These are phyloP conservation scores for Ganaspis brasiliensis DNA, from an alignment of 2,888 invertebrate species.

Conservation along the genomic window DNA sequence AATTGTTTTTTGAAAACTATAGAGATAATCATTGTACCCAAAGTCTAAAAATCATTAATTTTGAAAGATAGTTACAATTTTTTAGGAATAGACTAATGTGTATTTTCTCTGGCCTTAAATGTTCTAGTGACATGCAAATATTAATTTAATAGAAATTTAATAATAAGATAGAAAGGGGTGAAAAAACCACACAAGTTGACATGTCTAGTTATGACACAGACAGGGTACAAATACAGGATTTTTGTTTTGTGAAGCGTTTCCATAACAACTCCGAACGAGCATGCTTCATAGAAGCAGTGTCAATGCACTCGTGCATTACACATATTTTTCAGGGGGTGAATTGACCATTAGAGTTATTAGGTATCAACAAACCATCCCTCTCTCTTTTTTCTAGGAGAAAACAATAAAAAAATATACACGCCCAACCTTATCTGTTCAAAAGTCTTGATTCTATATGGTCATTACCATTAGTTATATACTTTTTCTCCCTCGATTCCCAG, in stretches of 20 bases:
- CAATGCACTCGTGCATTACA: slow-evolving; percentile 14
- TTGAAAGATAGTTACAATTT: no score
- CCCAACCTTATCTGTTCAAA: not conserved
- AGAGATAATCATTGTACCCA: no score
- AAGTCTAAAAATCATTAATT: no score
- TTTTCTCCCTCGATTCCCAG: slow-evolving; percentile 12
- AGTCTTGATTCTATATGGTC: not conserved
- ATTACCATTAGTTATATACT: not conserved
- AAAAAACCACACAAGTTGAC: not conserved
- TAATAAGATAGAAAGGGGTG: not conserved
- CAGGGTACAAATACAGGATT: slow-evolving; percentile 5
- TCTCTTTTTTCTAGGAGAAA: not conserved
- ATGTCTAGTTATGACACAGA: not conserved
- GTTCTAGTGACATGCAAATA: not conserved
- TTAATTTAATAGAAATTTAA: not conserved
- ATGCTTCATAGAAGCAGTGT: not conserved
- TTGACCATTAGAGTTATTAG: slow-evolving; percentile 25
- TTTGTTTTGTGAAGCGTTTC: slow-evolving; percentile 22
- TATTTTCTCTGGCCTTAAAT: no score
- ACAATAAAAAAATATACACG: slow-evolving; percentile 9
- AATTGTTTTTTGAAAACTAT: no score
- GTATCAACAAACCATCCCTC: not conserved
- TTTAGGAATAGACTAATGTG: no score
- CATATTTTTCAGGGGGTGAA: slow-evolving; percentile 5
- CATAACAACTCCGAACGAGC: slow-evolving; percentile 18